Evolutionary conservation across 2,888 invertebrate species (phyloP).

Genomic region (Nyleta sp.): DNA sequence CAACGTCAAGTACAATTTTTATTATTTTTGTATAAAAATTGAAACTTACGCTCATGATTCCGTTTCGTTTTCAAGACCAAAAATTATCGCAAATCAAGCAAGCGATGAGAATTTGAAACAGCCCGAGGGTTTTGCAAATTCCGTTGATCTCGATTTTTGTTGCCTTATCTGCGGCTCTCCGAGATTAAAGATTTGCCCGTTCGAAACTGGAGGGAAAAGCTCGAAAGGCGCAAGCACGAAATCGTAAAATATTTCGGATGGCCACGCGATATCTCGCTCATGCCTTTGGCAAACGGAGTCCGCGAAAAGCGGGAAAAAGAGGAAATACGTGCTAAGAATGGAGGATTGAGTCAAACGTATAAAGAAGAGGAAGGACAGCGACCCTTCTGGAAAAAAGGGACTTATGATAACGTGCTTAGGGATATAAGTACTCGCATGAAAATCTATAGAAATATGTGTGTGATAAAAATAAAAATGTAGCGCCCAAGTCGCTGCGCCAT

Average conservation of each 20-base stretch:
- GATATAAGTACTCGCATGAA: conserved; percentile 66
- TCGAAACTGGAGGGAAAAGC: conserved; percentile 40
- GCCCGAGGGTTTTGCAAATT: conserved; percentile 33
- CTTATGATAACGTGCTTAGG: conserved; percentile 68
- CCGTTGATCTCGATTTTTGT: conserved; percentile 45
- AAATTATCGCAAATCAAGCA: too few relatives aligned
- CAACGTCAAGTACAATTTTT: too few relatives aligned
- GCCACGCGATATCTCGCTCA: conserved; percentile 63
- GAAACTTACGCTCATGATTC: too few relatives aligned
- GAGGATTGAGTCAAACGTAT: conserved; percentile 60
- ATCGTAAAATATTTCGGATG: conserved; percentile 66
- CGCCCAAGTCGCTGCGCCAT: conserved; percentile 20
- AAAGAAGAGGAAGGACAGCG: conserved; percentile 63
- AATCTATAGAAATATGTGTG: conserved; percentile 61
- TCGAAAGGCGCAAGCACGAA: conserved; percentile 59
- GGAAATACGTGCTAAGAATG: conserved; percentile 65
- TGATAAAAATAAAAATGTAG: conserved; percentile 59
- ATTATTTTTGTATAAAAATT: too few relatives aligned
- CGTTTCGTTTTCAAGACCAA: too few relatives aligned
- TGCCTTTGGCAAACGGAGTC: conserved; percentile 59
- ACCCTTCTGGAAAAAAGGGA: conserved; percentile 60
- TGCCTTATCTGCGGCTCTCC: conserved; percentile 46
- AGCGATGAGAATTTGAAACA: conserved; percentile 18
- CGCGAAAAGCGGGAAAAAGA: conserved; percentile 63
- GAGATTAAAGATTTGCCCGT: conserved; percentile 57